Percentiles rank a stretch among this genome's conserved stretches.
Evolutionary conservation across 2,797 vertebrate genomes (phyloP).

Genomic region (Carduelis carduelis): DNA sequence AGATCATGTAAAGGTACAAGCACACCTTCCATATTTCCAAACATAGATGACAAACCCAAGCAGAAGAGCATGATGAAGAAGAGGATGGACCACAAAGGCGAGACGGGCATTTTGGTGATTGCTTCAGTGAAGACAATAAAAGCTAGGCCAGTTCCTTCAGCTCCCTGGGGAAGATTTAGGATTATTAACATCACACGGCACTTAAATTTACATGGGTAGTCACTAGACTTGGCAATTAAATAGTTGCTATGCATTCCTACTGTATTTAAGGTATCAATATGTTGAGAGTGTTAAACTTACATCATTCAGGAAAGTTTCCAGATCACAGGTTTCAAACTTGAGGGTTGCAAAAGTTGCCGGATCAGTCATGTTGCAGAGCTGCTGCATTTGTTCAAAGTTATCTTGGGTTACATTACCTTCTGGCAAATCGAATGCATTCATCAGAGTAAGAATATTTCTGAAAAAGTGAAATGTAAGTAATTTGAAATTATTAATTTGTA

Average conservation of each 20-base stretch:
- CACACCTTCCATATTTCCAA: slow-evolving; percentile 90
- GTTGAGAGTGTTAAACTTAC: slow-evolving; percentile 63
- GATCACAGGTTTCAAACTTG: slow-evolving; percentile 78
- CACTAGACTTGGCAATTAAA: neutral
- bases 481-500: neutral
- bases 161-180: slow-evolving; percentile 76
- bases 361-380: slow-evolving; percentile 68
- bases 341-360: slow-evolving; percentile 62
- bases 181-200: neutral
- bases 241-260: neutral
- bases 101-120: slow-evolving; percentile 89
- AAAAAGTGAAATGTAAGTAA: neutral
- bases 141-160: slow-evolving; percentile 90
- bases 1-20: slow-evolving; percentile 86
- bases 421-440: slow-evolving; percentile 85
- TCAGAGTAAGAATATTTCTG: slow-evolving; percentile 87
- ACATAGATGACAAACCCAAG: slow-evolving; percentile 92
- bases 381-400: slow-evolving; percentile 78
- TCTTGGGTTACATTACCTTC: slow-evolving; percentile 79
- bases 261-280: neutral
- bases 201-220: neutral
- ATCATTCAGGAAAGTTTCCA: slow-evolving; percentile 83
- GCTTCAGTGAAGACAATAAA: slow-evolving; percentile 95
- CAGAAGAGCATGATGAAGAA: slow-evolving; percentile 97
- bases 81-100: slow-evolving; percentile 88